phyloP scores from a whole-genome alignment of 2,888 invertebrate species.

The Oegoconia quadripuncta region DNA sequence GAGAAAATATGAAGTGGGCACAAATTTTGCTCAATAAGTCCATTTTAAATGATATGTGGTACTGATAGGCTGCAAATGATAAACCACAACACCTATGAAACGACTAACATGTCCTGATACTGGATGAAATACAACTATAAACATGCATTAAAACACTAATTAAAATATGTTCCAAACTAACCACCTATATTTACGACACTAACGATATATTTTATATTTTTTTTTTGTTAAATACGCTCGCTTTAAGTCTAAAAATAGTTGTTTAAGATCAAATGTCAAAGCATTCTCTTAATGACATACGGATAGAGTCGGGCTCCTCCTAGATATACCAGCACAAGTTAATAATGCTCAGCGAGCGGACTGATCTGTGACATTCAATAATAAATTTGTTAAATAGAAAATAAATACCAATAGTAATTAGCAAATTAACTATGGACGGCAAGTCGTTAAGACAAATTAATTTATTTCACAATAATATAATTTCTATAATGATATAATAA shows the following conservation, averaged over 20 bases:
- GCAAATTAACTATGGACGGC: slow-evolving; percentile 75
- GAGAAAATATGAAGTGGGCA: not conserved
- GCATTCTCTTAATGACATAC: slow-evolving; percentile 44
- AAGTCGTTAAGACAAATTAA: slow-evolving; percentile 49
- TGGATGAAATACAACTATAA: slow-evolving; percentile 64
- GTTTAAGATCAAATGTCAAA: slow-evolving; percentile 61
- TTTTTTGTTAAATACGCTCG: slow-evolving; percentile 57
- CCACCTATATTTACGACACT: slow-evolving; percentile 64
- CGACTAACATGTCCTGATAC: slow-evolving; percentile 42
- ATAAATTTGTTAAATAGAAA: slow-evolving; percentile 19
- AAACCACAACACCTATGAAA: slow-evolving; percentile 40
- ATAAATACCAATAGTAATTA: slow-evolving; percentile 3
- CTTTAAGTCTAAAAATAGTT: slow-evolving; percentile 73
- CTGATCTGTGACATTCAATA: no score
- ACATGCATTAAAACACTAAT: slow-evolving; percentile 73
- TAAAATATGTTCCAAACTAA: slow-evolving; percentile 72
- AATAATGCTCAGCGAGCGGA: slow-evolving; percentile 58
- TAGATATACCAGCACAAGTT: slow-evolving; percentile 25
- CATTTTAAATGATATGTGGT: slow-evolving; percentile 53
- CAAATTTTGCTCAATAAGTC: slow-evolving; percentile 6
- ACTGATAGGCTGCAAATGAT: slow-evolving; percentile 46
- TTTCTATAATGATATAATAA: slow-evolving; percentile 6
- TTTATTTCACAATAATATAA: slow-evolving; percentile 13
- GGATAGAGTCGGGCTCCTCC: slow-evolving; percentile 14
- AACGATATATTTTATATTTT: slow-evolving; percentile 65